Conservation (phyloP, 2,797 vertebrate species). For the Lagorchestes hirsutus region DNA sequence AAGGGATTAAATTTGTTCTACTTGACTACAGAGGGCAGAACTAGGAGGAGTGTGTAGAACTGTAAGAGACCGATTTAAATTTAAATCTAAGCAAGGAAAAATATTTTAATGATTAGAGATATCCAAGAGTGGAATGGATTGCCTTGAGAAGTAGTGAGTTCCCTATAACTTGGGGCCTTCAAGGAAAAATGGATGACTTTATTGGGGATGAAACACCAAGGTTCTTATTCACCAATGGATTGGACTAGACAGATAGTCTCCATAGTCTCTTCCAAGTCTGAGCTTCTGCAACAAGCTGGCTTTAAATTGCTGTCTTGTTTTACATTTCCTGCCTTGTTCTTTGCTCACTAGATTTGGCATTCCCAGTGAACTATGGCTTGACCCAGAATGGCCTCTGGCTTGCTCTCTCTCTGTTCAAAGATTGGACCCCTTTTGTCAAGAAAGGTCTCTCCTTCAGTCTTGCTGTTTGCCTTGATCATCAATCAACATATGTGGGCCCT, state of each 20-base stretch:
- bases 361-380: neutral
- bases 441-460: neutral
- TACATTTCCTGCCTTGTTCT: neutral
- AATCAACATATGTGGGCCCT: neutral
- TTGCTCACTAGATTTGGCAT: neutral
- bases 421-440: neutral
- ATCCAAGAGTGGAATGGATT: neutral
- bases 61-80: neutral
- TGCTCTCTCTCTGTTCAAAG: neutral
- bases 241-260: neutral
- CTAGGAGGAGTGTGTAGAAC: neutral
- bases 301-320: neutral
- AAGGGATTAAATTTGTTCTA: neutral
- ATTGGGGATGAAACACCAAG: neutral
- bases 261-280: neutral
- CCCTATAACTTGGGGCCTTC: neutral
- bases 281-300: neutral
- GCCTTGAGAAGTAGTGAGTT: neutral
- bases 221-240: neutral
- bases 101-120: neutral
- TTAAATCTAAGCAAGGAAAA: neutral
- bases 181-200: neutral
- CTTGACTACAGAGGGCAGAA: neutral
- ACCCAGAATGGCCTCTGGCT: constrained; percentile 11
- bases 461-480: neutral